Percentiles rank a stretch among this genome's conserved stretches.
Evolutionary conservation across 2,113 vertebrate genomes (phyloP).

Genomic region (Otis tarda): DNA sequence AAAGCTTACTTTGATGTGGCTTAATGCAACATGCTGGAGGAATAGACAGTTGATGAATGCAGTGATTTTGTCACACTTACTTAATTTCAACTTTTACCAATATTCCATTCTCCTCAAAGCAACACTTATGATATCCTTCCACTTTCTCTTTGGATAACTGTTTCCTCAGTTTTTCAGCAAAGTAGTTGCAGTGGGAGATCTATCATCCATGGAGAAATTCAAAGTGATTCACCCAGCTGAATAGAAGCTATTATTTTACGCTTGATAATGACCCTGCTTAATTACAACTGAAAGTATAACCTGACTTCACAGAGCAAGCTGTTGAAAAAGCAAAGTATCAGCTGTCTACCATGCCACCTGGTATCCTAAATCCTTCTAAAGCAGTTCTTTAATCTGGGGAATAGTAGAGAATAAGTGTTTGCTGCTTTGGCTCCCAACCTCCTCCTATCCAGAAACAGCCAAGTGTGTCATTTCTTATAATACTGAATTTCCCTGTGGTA

Average conservation of each 20-base stretch:
- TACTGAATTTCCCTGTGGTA: conserved; percentile 42
- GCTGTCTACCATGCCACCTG: conserved; percentile 59
- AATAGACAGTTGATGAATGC: not conserved
- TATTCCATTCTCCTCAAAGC: not conserved
- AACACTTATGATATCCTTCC: not conserved
- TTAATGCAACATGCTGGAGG: not conserved
- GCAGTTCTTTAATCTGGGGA: conserved; percentile 43
- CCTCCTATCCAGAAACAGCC: conserved; percentile 6
- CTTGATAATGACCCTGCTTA: conserved; percentile 60
- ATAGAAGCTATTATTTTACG: conserved; percentile 10
- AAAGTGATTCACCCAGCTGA: not conserved
- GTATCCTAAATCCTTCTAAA: conserved; percentile 42
- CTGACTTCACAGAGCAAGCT: conserved; percentile 26
- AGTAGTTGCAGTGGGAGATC: not conserved
- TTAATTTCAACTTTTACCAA: not conserved
- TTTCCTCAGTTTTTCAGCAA: conserved; percentile 14
- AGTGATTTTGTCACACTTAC: not conserved
- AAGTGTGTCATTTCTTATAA: conserved; percentile 43
- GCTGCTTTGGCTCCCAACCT: conserved; percentile 15
- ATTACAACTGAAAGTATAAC: conserved; percentile 48
- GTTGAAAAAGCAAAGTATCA: conserved; percentile 50
- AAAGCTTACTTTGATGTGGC: not conserved
- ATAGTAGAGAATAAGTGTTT: conserved; percentile 8
- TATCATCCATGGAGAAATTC: conserved; percentile 21
- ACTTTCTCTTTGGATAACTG: not conserved